These are phyloP conservation scores for Dimorphilus gyrociliatus DNA, from an alignment of 2,888 invertebrate genomes.

Conservation along the genomic window DNA sequence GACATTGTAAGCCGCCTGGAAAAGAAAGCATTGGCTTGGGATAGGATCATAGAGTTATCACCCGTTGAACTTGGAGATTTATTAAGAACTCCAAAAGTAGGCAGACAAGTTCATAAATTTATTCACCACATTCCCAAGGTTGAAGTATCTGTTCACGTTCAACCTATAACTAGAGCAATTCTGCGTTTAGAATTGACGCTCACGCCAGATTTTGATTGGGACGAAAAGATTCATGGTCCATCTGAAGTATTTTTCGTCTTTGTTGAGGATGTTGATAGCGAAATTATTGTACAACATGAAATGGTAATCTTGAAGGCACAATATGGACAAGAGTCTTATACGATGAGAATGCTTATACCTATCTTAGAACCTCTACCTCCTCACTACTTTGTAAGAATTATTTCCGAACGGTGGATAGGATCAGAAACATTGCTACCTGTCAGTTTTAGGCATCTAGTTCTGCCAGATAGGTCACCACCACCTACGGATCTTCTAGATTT, in stretches of 20 bases:
- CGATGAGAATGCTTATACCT: conserved; percentile 92
- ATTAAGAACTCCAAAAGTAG: conserved; percentile 70
- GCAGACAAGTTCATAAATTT: conserved; percentile 85
- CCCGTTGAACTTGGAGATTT: conserved; percentile 94
- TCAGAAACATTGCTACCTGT: conserved; percentile 90
- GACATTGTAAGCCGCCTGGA: conserved; percentile 92
- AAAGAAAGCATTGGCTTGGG: conserved; percentile 58
- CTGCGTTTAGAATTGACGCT: conserved; percentile 86
- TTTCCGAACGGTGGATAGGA: conserved; percentile 46
- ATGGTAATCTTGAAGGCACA: conserved; percentile 69
- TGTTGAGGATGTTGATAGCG: conserved; percentile 47
- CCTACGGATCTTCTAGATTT: conserved; percentile 91
- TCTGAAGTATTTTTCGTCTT: conserved; percentile 48
- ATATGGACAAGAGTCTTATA: conserved; percentile 81
- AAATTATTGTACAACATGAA: conserved; percentile 73
- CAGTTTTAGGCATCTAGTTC: conserved; percentile 84
- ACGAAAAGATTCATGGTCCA: conserved; percentile 67
- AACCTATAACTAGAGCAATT: conserved; percentile 77
- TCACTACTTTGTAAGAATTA: conserved; percentile 69
- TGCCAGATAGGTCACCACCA: conserved; percentile 94
- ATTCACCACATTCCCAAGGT: conserved; percentile 82
- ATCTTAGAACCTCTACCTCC: conserved; percentile 96
- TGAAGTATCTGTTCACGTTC: conserved; percentile 87
- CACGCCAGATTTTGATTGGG: conserved; percentile 98
- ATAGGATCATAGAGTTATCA: conserved; percentile 75